These are phyloP conservation scores for Tipula vernalis DNA, from an alignment of 2,888 invertebrate genomes.

Conservation along the genomic window DNA sequence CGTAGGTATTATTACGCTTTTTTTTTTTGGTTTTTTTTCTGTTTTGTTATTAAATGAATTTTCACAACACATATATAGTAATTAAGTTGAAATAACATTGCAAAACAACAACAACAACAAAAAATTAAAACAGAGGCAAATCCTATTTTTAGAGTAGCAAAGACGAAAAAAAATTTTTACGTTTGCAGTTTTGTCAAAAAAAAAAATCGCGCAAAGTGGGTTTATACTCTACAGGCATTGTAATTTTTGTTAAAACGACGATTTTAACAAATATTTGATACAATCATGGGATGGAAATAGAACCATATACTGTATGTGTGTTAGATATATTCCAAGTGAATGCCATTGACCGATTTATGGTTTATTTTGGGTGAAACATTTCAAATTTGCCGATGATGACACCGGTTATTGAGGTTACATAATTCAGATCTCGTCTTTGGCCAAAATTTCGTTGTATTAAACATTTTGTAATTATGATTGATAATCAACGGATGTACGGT, in stretches of 20 bases:
- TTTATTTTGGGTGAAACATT: background rate
- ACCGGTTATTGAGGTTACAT: background rate
- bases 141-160: background rate
- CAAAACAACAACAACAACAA: background rate
- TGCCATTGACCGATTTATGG: slow-evolving; percentile 4
- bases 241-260: background rate
- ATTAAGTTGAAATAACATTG: background rate
- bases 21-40: too few relatives aligned
- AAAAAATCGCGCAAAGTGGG: background rate
- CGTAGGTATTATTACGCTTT: background rate
- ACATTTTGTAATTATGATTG: too few relatives aligned
- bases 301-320: background rate
- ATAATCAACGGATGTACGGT: background rate
- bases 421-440: background rate
- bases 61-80: background rate
- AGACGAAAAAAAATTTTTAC: background rate
- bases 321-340: background rate
- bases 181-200: background rate
- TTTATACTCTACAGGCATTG: background rate
- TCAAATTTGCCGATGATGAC: background rate
- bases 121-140: background rate
- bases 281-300: background rate
- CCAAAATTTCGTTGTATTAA: background rate
- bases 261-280: background rate
- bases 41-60: background rate